Percentiles rank a stretch among this genome's conserved stretches.
Evolutionary conservation across 2,113 vertebrate genomes (phyloP).

Genomic region (Benitochromis conjunctus): DNA sequence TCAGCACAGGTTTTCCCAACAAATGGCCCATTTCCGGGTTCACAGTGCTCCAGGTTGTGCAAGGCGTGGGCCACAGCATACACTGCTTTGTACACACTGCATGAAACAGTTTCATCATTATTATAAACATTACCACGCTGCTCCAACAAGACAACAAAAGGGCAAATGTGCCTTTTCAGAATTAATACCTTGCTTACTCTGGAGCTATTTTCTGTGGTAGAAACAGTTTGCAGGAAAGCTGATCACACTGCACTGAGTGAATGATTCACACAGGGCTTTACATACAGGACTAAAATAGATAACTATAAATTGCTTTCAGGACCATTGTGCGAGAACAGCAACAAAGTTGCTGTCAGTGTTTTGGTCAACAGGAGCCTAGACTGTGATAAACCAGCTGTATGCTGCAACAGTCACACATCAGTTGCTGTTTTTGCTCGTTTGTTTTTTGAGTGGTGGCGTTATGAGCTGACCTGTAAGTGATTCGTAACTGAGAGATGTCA

Average conservation of each 20-base stretch:
- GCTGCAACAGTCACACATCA: neutral
- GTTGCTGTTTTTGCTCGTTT: neutral
- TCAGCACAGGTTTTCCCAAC: constrained; percentile 60
- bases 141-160: neutral
- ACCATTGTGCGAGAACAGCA: neutral
- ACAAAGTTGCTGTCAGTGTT: neutral
- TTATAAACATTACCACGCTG: neutral
- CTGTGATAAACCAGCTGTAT: neutral
- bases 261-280: neutral
- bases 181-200: neutral
- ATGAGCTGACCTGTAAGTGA: constrained; percentile 73
- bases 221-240: neutral
- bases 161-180: neutral
- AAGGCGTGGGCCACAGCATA: constrained; percentile 80
- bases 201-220: neutral
- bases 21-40: constrained; percentile 68
- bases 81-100: constrained; percentile 81
- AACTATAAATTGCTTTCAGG: neutral
- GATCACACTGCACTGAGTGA: neutral
- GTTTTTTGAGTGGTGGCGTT: neutral
- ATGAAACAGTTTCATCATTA: neutral
- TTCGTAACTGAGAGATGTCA: constrained; percentile 80
- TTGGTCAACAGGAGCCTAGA: neutral
- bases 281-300: neutral
- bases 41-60: constrained; percentile 74